phyloP scores from a whole-genome alignment of 2,888 invertebrate species.

The Leucophenga maculata region DNA sequence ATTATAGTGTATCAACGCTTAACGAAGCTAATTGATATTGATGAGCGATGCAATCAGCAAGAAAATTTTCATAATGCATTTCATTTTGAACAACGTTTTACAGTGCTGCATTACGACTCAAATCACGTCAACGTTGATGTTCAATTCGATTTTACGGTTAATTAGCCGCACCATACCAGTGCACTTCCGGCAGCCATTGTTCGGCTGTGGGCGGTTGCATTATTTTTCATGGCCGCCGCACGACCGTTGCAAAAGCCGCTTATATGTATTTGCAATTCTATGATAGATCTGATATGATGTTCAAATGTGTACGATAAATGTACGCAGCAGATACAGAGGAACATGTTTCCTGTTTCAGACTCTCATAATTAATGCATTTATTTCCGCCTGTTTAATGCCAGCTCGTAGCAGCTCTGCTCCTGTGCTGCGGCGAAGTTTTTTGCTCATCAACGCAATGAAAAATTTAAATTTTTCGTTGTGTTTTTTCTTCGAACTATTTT shows the following conservation, averaged over 20 bases:
- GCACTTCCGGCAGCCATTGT: not conserved
- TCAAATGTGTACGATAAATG: not conserved
- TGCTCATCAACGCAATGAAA: no score
- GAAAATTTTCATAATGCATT: not conserved
- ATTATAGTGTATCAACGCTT: no score
- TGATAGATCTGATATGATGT: not conserved
- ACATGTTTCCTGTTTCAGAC: not conserved
- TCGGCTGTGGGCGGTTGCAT: not conserved
- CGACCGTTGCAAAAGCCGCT: not conserved
- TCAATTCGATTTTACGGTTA: not conserved
- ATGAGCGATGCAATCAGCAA: not conserved
- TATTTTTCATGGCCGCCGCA: not conserved
- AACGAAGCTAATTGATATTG: not conserved
- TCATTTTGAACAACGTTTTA: no score
- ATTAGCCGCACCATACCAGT: constrained; percentile 1
- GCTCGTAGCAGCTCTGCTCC: not conserved
- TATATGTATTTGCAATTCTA: not conserved
- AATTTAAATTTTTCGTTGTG: no score
- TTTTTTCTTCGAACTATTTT: no score
- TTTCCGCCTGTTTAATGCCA: constrained; percentile 6
- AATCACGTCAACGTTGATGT: not conserved
- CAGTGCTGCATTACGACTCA: not conserved
- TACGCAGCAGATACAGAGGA: not conserved
- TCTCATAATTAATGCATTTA: constrained; percentile 10
- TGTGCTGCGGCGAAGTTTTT: not conserved